A percentile compares a stretch with the other conserved stretches of the same genome.
Conservation (phyloP, 2,113 vertebrate species). For the Grammomys dolichurus region DNA sequence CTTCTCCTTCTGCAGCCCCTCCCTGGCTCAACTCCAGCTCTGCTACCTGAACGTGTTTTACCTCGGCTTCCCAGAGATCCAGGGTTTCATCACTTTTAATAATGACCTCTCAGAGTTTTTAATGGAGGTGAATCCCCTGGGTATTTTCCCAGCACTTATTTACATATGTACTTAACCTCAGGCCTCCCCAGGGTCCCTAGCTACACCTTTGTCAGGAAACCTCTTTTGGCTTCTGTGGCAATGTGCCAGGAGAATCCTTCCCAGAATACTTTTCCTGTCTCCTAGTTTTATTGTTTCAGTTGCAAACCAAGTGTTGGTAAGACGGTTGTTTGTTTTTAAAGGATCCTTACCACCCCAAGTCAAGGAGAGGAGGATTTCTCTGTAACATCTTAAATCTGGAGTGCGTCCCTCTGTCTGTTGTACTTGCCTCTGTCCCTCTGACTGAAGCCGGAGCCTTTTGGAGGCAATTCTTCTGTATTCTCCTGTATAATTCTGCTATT, state of each 20-base stretch:
- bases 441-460: neutral
- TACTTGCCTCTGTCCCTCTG: neutral
- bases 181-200: neutral
- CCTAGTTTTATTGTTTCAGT: conserved; percentile 51
- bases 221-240: neutral
- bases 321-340: conserved; percentile 30
- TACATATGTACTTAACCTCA: conserved; percentile 61
- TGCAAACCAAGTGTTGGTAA: conserved; percentile 43
- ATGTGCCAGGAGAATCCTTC: neutral
- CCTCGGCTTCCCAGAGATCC: conserved; percentile 61
- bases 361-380: neutral
- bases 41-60: conserved; percentile 38
- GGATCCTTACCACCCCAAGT: neutral
- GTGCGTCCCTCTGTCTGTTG: neutral
- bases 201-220: conserved; percentile 53
- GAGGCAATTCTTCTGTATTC: neutral
- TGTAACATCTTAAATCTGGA: neutral
- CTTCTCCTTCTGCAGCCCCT: neutral
- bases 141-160: conserved; percentile 75
- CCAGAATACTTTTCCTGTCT: neutral
- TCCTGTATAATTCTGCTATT: conserved; percentile 8
- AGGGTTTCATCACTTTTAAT: conserved; percentile 65
- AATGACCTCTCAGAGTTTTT: conserved; percentile 44
- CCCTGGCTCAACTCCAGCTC: neutral
- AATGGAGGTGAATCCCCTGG: conserved; percentile 65